Percentiles rank a stretch among this genome's conserved stretches.
phyloP scores from a whole-genome alignment of 2,113 vertebrate species.

The Labeo catla region DNA sequence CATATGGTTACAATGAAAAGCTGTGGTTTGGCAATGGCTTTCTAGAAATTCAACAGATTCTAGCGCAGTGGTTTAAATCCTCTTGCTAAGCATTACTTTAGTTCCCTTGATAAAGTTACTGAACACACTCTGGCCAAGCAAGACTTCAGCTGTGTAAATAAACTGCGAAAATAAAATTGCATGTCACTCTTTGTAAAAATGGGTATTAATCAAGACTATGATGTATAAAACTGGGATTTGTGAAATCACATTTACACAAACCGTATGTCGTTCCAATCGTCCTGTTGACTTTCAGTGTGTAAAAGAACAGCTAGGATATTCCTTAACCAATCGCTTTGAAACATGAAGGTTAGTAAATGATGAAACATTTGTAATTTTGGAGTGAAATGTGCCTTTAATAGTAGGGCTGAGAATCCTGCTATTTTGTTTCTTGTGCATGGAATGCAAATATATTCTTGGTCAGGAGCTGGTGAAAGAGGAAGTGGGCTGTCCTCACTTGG shows the following conservation, averaged over 20 bases:
- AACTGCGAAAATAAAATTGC: background rate
- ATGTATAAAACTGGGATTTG: constrained; percentile 21
- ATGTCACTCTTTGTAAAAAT: constrained; percentile 29
- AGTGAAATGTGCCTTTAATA: background rate
- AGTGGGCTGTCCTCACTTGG: constrained; percentile 52
- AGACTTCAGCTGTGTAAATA: constrained; percentile 51
- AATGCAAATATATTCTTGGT: constrained; percentile 25
- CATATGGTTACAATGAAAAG: constrained; percentile 54
- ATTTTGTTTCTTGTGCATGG: background rate
- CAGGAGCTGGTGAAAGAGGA: constrained; percentile 44
- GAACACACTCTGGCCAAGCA: constrained; percentile 25
- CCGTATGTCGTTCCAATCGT: background rate
- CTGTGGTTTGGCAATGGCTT: constrained; percentile 40
- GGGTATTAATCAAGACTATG: constrained; percentile 42
- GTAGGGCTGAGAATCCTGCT: background rate
- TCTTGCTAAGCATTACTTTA: constrained; percentile 30
- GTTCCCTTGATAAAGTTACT: constrained; percentile 45
- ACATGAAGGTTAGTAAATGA: background rate
- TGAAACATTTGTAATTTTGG: background rate
- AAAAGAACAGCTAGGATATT: background rate
- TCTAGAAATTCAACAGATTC: constrained; percentile 47
- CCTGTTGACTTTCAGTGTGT: background rate
- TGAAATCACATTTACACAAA: constrained; percentile 22
- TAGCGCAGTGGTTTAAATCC: constrained; percentile 33
- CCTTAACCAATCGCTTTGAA: background rate